Evolutionary conservation across 2,888 invertebrate genomes (phyloP).

Genomic region (Dione vanillae): DNA sequence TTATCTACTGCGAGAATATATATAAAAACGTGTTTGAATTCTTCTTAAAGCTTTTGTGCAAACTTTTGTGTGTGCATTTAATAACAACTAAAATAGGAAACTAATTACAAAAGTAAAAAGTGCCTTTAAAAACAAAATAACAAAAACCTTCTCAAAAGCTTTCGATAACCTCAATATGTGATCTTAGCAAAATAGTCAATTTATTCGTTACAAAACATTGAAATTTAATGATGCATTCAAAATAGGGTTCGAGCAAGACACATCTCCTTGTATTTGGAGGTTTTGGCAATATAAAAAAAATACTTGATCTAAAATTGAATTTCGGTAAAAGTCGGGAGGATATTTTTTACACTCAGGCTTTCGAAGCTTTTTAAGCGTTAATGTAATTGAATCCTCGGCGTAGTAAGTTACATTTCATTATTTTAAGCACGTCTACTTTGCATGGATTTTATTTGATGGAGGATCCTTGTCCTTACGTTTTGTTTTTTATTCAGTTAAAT

Average conservation of each 20-base stretch:
- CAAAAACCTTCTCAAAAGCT: too few species aligned
- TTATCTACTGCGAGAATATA: too few species aligned
- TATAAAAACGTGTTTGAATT: too few species aligned
- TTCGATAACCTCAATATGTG: neutral
- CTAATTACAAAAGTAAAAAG: too few species aligned
- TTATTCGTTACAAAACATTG: conserved; percentile 18
- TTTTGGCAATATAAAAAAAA: conserved; percentile 51
- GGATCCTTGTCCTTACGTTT: conserved; percentile 5
- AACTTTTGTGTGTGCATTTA: too few species aligned
- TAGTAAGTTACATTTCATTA: conserved; percentile 25
- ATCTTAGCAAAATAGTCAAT: neutral
- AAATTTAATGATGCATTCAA: conserved; percentile 39
- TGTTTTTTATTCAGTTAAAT: conserved; percentile 10
- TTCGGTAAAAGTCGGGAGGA: conserved; percentile 57
- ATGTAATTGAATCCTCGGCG: conserved; percentile 34
- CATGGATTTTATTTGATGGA: conserved; percentile 24
- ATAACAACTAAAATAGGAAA: too few species aligned
- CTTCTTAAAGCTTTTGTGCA: too few species aligned
- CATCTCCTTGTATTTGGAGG: conserved; percentile 1
- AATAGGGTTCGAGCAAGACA: conserved; percentile 28
- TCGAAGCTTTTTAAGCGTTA: conserved; percentile 32
- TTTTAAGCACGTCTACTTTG: conserved; percentile 27
- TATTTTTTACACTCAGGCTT: conserved; percentile 49
- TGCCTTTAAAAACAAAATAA: too few species aligned
- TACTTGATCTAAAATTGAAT: conserved; percentile 65